Percentiles rank a stretch among this genome's conserved stretches.
phyloP scores from a whole-genome alignment of 2,797 vertebrate genomes.

The Spheniscus humboldti region DNA sequence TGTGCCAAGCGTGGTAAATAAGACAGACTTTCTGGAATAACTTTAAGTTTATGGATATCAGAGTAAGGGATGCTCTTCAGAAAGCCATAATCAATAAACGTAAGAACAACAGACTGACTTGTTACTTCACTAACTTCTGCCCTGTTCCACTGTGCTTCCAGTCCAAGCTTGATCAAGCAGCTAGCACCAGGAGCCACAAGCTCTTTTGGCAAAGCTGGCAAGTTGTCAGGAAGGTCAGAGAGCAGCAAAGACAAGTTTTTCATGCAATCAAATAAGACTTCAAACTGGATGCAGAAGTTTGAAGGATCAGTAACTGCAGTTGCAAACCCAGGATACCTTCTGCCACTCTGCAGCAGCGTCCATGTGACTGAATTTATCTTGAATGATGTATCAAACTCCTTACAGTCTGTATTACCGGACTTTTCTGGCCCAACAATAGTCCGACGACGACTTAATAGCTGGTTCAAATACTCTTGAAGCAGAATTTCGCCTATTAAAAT shows the following conservation, averaged over 20 bases:
- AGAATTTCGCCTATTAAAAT: constrained; percentile 62
- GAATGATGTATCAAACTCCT: neutral
- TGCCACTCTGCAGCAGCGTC: constrained; percentile 60
- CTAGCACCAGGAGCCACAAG: constrained; percentile 68
- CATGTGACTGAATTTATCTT: constrained; percentile 51
- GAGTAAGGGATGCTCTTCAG: constrained; percentile 59
- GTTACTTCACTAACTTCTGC: constrained; percentile 76
- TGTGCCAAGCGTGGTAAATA: constrained; percentile 76
- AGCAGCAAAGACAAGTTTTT: constrained; percentile 72
- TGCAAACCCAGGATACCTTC: constrained; percentile 73
- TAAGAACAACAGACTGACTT: constrained; percentile 63
- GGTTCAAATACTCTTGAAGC: constrained; percentile 52
- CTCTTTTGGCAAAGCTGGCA: constrained; percentile 69
- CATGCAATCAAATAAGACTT: constrained; percentile 73
- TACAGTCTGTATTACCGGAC: neutral
- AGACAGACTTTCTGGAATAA: constrained; percentile 72
- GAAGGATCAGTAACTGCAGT: constrained; percentile 77
- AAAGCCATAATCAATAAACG: constrained; percentile 83
- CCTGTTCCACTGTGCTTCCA: constrained; percentile 82
- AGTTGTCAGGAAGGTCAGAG: constrained; percentile 68
- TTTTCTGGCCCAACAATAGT: neutral
- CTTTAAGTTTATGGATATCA: constrained; percentile 73
- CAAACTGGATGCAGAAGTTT: constrained; percentile 80
- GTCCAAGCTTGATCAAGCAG: constrained; percentile 78
- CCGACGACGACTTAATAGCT: neutral